Evolutionary conservation across 2,113 vertebrate genomes (phyloP).

Genomic region (Paradisaea rubra): DNA sequence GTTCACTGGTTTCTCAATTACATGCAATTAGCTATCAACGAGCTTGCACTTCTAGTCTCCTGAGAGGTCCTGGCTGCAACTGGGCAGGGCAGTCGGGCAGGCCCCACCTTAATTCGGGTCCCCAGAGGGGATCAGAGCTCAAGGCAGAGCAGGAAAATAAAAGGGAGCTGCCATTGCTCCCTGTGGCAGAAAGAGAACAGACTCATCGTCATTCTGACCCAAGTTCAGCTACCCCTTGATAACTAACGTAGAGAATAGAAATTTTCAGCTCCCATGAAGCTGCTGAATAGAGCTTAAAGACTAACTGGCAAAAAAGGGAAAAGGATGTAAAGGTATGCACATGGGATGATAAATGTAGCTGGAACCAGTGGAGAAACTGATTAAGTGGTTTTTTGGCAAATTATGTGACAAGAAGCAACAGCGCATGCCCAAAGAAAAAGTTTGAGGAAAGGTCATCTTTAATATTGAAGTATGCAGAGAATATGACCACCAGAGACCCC

Average conservation of each 20-base stretch:
- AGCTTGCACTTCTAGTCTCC: neutral
- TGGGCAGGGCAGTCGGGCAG: neutral
- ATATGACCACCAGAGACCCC: neutral
- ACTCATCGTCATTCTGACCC: neutral
- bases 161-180: neutral
- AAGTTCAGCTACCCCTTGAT: neutral
- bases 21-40: neutral
- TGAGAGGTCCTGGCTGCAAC: neutral
- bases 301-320: neutral
- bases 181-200: neutral
- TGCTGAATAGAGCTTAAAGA: neutral
- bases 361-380: neutral
- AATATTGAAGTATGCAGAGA: neutral
- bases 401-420: neutral
- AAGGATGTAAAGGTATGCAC: neutral
- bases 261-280: neutral
- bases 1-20: neutral
- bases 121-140: neutral
- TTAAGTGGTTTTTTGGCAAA: neutral
- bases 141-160: neutral
- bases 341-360: neutral
- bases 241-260: neutral
- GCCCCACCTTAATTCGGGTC: neutral
- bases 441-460: neutral
- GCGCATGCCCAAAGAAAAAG: neutral